A percentile compares a stretch with the other conserved stretches of the same genome.
Evolutionary conservation across 2,797 vertebrate genomes (phyloP).

Genomic region (Crypturellus tataupa): DNA sequence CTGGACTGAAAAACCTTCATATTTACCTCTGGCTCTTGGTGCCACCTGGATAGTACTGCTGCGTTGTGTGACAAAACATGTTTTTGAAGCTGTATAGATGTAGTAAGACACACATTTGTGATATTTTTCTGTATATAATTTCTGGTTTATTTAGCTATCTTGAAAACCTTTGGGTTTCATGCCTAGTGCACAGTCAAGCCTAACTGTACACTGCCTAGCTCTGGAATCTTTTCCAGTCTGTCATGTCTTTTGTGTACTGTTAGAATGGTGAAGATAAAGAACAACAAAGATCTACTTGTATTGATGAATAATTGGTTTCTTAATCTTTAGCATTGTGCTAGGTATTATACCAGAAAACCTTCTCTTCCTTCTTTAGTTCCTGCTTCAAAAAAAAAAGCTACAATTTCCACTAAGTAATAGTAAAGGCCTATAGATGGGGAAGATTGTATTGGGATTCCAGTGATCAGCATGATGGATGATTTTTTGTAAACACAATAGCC

Average conservation of each 20-base stretch:
- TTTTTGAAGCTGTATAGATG: neutral
- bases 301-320: neutral
- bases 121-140: neutral
- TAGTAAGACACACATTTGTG: neutral
- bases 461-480: neutral
- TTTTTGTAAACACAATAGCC: neutral
- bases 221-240: neutral
- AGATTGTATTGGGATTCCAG: neutral
- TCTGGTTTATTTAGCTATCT: neutral
- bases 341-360: neutral
- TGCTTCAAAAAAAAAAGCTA: neutral
- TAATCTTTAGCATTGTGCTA: neutral
- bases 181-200: neutral
- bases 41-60: neutral
- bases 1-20: neutral
- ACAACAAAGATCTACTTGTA: neutral
- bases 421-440: no score
- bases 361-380: neutral
- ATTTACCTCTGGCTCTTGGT: neutral
- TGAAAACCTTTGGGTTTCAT: neutral
- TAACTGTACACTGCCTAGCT: neutral
- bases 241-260: neutral
- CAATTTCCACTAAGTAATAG: neutral
- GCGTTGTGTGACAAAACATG: rapidly evolving
- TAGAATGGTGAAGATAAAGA: neutral